Conservation (phyloP, 2,113 vertebrate genomes). For the Dinomys branickii region DNA sequence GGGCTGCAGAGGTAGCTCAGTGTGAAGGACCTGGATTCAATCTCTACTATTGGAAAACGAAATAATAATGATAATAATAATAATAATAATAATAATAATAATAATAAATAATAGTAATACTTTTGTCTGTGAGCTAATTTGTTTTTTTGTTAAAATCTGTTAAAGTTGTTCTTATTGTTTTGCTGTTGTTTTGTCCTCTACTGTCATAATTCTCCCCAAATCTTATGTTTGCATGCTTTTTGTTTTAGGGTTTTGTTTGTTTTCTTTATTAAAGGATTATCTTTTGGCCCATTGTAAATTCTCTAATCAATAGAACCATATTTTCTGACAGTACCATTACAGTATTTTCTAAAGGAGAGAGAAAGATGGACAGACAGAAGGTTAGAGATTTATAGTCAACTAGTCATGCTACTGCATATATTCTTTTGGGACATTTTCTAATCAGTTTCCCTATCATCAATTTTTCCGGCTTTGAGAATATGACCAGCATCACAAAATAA, state of each 20-base stretch:
- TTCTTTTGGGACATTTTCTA: not conserved
- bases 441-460: not conserved
- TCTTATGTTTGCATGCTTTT: slow-evolving; percentile 5
- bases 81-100: not conserved
- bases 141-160: not conserved
- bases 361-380: not conserved
- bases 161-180: not conserved
- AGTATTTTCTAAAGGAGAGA: not conserved
- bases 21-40: not conserved
- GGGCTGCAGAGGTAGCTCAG: not conserved
- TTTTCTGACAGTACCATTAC: not conserved
- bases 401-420: not conserved
- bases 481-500: not conserved
- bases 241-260: not conserved
- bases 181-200: not conserved
- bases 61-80: not conserved
- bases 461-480: not conserved
- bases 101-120: not conserved
- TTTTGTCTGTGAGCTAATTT: not conserved
- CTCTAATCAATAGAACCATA: not conserved
- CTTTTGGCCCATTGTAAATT: not conserved
- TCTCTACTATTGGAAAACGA: not conserved
- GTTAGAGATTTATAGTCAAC: not conserved
- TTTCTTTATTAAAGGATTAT: slow-evolving; percentile 1
- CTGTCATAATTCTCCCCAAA: not conserved